These are phyloP conservation scores for Idaea dimidiata DNA, from an alignment of 2,888 invertebrate genomes.

Conservation along the genomic window DNA sequence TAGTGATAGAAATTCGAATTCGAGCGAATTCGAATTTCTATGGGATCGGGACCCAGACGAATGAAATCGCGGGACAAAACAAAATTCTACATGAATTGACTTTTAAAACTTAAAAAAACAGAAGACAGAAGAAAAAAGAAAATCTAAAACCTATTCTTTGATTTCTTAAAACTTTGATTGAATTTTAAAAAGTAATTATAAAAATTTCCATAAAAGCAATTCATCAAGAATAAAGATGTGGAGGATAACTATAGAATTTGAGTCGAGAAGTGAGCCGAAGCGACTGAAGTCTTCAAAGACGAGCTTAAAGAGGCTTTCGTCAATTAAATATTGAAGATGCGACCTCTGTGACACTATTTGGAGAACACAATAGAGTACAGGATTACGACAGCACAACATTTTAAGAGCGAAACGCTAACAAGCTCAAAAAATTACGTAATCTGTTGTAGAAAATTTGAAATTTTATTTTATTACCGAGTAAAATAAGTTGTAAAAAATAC, in stretches of 20 bases:
- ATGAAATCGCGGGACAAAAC: too few relatives aligned
- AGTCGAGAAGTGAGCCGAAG: neutral
- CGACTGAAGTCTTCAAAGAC: conserved; percentile 33
- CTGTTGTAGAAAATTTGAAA: too few relatives aligned
- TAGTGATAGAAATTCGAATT: too few relatives aligned
- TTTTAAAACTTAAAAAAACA: neutral
- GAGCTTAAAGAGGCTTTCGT: conserved; percentile 38
- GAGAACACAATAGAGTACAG: neutral
- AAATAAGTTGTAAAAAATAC: too few relatives aligned
- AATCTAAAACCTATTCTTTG: neutral
- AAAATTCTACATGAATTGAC: too few relatives aligned
- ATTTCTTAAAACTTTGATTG: conserved; percentile 22
- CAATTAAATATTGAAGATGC: conserved; percentile 48
- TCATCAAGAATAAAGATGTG: neutral
- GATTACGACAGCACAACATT: too few relatives aligned
- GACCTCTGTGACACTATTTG: conserved; percentile 24
- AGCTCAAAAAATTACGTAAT: too few relatives aligned
- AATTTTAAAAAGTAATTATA: conserved; percentile 5
- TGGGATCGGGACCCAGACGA: too few relatives aligned
- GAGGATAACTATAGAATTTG: neutral
- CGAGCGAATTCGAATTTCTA: too few relatives aligned
- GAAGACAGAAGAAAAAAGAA: neutral
- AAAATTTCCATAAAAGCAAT: conserved; percentile 1
- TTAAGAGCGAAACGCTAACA: too few relatives aligned
- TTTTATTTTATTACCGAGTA: too few relatives aligned